A percentile compares a stretch with the other conserved stretches of the same genome.
Conservation (phyloP, 1,140 invertebrate species). For the Oreohelix idahoensis region DNA sequence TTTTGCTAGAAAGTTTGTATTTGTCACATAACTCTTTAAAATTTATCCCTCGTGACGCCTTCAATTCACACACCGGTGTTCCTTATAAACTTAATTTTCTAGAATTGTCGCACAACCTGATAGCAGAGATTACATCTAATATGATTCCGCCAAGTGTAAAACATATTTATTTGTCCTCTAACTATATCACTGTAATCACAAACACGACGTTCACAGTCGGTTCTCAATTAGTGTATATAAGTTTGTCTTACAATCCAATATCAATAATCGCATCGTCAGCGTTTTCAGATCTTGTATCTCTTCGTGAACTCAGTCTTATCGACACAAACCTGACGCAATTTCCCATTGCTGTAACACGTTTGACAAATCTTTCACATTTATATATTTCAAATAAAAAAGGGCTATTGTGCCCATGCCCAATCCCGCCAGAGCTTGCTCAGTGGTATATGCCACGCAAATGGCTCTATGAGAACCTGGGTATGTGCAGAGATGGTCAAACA, state of each 20-base stretch:
- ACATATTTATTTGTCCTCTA: not conserved
- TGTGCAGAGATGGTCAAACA: no score
- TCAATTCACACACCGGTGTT: not conserved
- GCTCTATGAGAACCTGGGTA: no score
- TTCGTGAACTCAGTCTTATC: not conserved
- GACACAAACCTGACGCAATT: not conserved
- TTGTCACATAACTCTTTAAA: not conserved
- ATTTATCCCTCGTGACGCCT: not conserved
- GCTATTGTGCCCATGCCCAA: not conserved
- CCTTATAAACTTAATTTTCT: not conserved
- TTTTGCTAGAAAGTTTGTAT: not conserved
- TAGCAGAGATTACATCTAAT: not conserved
- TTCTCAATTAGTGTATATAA: not conserved
- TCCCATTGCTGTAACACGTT: not conserved
- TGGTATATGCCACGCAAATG: not conserved
- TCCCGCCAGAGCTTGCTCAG: not conserved
- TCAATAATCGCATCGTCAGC: not conserved
- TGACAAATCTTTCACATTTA: not conserved
- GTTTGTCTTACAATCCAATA: not conserved
- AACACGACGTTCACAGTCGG: not conserved
- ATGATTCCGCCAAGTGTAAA: not conserved
- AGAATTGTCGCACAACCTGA: not conserved
- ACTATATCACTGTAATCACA: not conserved
- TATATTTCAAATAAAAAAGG: not conserved
- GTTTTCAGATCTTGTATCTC: not conserved